A percentile compares a stretch with the other conserved stretches of the same genome.
Evolutionary conservation across 2,888 invertebrate genomes (phyloP).

Genomic region (Azorinus chamasolen): DNA sequence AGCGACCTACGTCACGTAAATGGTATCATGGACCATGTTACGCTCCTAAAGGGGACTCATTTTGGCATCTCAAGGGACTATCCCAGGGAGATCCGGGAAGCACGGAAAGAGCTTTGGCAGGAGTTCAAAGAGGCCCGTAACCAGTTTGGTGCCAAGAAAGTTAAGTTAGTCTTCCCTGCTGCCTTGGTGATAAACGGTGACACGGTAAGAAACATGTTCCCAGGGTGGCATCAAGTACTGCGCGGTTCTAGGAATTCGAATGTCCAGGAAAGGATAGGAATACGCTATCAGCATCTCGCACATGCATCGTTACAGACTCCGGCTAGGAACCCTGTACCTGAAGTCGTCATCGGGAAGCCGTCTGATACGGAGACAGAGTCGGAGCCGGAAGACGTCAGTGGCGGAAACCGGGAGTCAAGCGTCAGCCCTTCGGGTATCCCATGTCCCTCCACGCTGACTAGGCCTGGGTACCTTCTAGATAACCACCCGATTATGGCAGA

Average conservation of each 20-base stretch:
- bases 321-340: too few relatives aligned
- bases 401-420: too few relatives aligned
- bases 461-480: too few relatives aligned
- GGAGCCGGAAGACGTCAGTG: too few relatives aligned
- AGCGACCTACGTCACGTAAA: conserved; percentile 1
- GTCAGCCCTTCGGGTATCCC: too few relatives aligned
- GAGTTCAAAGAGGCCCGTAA: background rate
- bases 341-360: too few relatives aligned
- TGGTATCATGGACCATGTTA: background rate
- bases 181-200: conserved; percentile 11
- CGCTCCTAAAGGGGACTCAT: background rate
- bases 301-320: too few relatives aligned
- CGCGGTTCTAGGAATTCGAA: conserved; percentile 3
- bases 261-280: background rate
- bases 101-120: conserved; percentile 13
- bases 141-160: background rate
- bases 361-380: too few relatives aligned
- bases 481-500: too few relatives aligned
- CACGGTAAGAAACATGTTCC: conserved; percentile 12
- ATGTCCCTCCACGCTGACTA: too few relatives aligned
- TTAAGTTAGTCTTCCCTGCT: conserved; percentile 14
- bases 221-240: conserved; percentile 8
- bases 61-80: background rate
- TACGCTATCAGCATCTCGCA: too few relatives aligned
- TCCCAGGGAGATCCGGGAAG: background rate